phyloP scores from a whole-genome alignment of 2,888 invertebrate species.

The Eristalis tenax region DNA sequence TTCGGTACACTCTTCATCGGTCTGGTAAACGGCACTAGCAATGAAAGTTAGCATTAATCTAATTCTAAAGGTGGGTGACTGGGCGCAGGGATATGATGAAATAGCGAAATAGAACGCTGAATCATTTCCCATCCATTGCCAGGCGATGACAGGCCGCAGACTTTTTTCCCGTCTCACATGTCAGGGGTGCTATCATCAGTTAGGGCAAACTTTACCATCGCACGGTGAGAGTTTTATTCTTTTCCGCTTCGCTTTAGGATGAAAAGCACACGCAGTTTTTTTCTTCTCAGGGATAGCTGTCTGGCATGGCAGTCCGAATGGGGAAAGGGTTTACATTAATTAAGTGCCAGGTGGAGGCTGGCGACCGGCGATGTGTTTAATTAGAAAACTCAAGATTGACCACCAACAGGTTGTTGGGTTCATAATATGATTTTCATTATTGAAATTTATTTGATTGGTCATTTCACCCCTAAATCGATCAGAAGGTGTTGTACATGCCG shows the following conservation, averaged over 20 bases:
- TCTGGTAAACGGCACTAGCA: conserved; percentile 1
- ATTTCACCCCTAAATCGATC: background rate
- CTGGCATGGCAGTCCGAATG: conserved; percentile 23
- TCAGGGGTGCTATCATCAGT: conserved; percentile 60
- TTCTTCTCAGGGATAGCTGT: background rate
- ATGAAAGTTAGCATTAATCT: conserved; percentile 35
- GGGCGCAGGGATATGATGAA: conserved; percentile 29
- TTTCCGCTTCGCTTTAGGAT: conserved; percentile 23
- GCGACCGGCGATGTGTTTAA: conserved; percentile 57
- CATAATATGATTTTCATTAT: conserved; percentile 16
- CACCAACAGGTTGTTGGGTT: conserved; percentile 38
- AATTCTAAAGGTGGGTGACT: conserved; percentile 1
- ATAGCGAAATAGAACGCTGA: conserved; percentile 43
- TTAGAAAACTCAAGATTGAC: conserved; percentile 52
- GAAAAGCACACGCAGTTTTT: conserved; percentile 1
- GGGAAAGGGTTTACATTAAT: conserved; percentile 65
- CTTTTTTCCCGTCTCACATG: conserved; percentile 38
- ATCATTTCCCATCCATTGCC: conserved; percentile 46
- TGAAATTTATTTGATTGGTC: background rate
- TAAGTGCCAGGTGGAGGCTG: conserved; percentile 33
- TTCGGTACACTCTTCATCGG: conserved; percentile 10
- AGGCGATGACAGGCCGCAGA: conserved; percentile 44
- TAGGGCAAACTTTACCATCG: conserved; percentile 55
- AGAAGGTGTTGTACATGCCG: background rate
- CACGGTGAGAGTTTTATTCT: conserved; percentile 29